Evolutionary conservation across 2,797 vertebrate genomes (phyloP).

Genomic region (Melanotaenia pygmaea): DNA sequence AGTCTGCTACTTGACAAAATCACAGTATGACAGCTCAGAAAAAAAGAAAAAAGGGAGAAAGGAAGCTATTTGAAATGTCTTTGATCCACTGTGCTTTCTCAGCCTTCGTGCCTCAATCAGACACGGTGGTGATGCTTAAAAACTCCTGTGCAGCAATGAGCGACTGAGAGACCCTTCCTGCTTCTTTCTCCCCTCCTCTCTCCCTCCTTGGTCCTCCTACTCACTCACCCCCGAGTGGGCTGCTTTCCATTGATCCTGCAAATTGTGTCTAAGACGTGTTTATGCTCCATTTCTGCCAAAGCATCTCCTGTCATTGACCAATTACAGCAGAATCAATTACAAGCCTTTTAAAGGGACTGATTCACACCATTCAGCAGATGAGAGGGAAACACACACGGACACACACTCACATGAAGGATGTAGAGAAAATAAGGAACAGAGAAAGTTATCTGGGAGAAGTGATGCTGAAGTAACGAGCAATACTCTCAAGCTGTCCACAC

Average conservation of each 20-base stretch:
- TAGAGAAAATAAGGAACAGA: slow-evolving; percentile 42
- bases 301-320: slow-evolving; percentile 83
- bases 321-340: slow-evolving; percentile 87
- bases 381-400: slow-evolving; percentile 38
- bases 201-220: slow-evolving; percentile 24
- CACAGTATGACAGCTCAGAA: slow-evolving; percentile 48
- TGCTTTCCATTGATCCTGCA: slow-evolving; percentile 81
- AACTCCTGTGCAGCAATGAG: slow-evolving; percentile 62
- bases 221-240: slow-evolving; percentile 50
- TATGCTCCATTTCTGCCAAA: slow-evolving; percentile 85
- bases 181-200: slow-evolving; percentile 41
- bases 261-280: slow-evolving; percentile 82
- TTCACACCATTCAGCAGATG: slow-evolving; percentile 55
- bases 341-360: slow-evolving; percentile 78
- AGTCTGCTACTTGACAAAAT: slow-evolving; percentile 49
- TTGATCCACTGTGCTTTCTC: slow-evolving; percentile 76
- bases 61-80: slow-evolving; percentile 74
- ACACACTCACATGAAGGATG: slow-evolving; percentile 21
- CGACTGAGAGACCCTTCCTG: slow-evolving; percentile 53
- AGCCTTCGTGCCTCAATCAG: slow-evolving; percentile 74
- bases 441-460: slow-evolving; percentile 52
- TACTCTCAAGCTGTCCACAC: slow-evolving; percentile 76
- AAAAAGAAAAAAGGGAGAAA: slow-evolving; percentile 38
- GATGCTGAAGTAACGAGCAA: slow-evolving; percentile 80
- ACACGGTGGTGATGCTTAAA: slow-evolving; percentile 73